phyloP scores from a whole-genome alignment of 92 coral and sea anemone genomes.

The Plumapathes pennacea region DNA sequence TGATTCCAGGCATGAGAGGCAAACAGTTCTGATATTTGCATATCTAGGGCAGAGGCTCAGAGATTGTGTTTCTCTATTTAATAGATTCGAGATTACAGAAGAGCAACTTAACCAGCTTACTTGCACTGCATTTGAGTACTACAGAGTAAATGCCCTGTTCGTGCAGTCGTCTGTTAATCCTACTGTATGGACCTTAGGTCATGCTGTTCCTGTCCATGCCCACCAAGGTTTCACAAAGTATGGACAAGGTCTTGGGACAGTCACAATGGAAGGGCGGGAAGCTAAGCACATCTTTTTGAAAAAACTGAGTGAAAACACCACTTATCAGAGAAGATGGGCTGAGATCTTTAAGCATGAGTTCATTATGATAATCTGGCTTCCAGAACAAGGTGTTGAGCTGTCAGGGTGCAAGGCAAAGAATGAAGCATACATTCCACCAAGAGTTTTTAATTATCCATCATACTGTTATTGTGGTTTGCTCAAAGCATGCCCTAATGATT shows the following conservation, averaged over 20 bases:
- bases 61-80: conserved; percentile 51
- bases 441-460: conserved; percentile 42
- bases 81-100: conserved; percentile 25
- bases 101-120: conserved; percentile 18
- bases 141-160: conserved; percentile 27
- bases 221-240: conserved; percentile 29
- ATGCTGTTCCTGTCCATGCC: conserved; percentile 43
- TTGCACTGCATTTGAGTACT: conserved; percentile 23
- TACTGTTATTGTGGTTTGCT: conserved; percentile 64
- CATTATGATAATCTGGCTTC: conserved; percentile 39
- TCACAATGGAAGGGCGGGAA: conserved; percentile 53
- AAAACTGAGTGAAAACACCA: conserved; percentile 22
- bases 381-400: conserved; percentile 38
- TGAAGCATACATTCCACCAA: conserved; percentile 38
- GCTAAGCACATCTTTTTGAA: conserved; percentile 34
- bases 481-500: conserved; percentile 48
- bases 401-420: conserved; percentile 1
- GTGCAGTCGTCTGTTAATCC: conserved; percentile 29
- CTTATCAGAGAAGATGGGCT: conserved; percentile 38
- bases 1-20: conserved; percentile 29
- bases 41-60: conserved; percentile 42
- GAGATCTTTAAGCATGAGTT: conserved; percentile 42
- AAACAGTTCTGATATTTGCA: conserved; percentile 16
- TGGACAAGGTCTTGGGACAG: conserved; percentile 38
- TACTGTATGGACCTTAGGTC: conserved; percentile 44